Evolutionary conservation across 2,797 vertebrate genomes (phyloP).

Genomic region (Acanthurus leucopareius): DNA sequence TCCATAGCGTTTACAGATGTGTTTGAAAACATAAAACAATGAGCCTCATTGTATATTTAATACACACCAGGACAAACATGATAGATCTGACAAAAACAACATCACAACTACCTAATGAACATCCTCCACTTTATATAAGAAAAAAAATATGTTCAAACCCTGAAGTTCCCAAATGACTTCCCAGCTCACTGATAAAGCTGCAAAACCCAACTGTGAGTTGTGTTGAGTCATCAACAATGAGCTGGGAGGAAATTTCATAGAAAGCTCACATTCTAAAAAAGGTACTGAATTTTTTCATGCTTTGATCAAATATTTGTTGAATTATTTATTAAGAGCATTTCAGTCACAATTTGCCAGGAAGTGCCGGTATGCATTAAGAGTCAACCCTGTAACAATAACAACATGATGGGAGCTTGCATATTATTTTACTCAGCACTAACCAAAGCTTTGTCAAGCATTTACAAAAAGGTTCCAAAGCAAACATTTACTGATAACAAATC

Average conservation of each 20-base stretch:
- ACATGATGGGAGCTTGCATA: neutral
- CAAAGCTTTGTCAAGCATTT: neutral
- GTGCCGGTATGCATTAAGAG: neutral
- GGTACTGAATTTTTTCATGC: neutral
- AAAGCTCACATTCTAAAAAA: too few species aligned
- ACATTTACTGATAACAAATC: neutral
- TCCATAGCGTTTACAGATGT: neutral
- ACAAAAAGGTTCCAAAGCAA: constrained; percentile 12
- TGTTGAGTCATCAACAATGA: neutral
- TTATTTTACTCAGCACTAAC: neutral
- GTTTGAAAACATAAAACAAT: neutral
- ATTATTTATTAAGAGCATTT: neutral
- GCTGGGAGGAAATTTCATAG: neutral
- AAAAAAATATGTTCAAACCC: neutral
- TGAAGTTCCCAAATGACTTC: neutral
- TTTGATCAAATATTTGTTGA: neutral
- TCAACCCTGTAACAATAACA: neutral
- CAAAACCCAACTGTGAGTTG: neutral
- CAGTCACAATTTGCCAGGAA: neutral
- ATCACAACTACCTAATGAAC: neutral
- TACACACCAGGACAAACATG: neutral
- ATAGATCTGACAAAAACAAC: neutral
- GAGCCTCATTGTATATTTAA: neutral
- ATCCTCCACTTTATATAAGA: neutral
- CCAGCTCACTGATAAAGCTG: neutral